Percentiles rank a stretch among this genome's conserved stretches.
Evolutionary conservation across 2,797 vertebrate genomes (phyloP).

Genomic region (Aldrovandia affinis): DNA sequence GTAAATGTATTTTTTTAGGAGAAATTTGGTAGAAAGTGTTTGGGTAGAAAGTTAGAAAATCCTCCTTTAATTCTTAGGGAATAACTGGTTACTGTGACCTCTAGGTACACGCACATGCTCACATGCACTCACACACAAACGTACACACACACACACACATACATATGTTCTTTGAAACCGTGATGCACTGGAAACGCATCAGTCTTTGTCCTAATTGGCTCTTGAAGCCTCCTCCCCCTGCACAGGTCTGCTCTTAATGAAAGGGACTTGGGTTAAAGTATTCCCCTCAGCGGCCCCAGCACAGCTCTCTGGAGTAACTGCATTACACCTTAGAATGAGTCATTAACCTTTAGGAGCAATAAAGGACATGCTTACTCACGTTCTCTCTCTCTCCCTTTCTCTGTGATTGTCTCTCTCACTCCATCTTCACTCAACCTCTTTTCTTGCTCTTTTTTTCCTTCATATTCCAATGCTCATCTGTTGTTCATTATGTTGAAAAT

Average conservation of each 20-base stretch:
- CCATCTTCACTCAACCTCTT: conserved; percentile 54
- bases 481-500: conserved; percentile 86
- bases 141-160: not conserved
- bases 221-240: conserved; percentile 6
- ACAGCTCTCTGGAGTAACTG: not conserved
- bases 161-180: not conserved
- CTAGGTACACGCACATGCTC: not conserved
- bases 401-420: conserved; percentile 42
- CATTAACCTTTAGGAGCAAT: conserved; percentile 44
- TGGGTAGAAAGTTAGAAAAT: not conserved
- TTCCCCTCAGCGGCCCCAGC: not conserved
- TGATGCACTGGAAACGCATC: not conserved
- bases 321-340: conserved; percentile 15
- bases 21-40: not conserved
- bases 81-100: not conserved
- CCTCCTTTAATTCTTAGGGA: not conserved
- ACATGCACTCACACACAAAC: not conserved
- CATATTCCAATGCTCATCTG: conserved; percentile 29
- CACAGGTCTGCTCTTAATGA: not conserved
- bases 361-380: conserved; percentile 63
- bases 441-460: conserved; percentile 32
- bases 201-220: not conserved
- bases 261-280: not conserved
- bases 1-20: not conserved
- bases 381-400: conserved; percentile 37